A percentile compares a stretch with the other conserved stretches of the same genome.
These are phyloP conservation scores for Peromyscus attwateri DNA, from an alignment of 2,797 vertebrate species.

Conservation along the genomic window DNA sequence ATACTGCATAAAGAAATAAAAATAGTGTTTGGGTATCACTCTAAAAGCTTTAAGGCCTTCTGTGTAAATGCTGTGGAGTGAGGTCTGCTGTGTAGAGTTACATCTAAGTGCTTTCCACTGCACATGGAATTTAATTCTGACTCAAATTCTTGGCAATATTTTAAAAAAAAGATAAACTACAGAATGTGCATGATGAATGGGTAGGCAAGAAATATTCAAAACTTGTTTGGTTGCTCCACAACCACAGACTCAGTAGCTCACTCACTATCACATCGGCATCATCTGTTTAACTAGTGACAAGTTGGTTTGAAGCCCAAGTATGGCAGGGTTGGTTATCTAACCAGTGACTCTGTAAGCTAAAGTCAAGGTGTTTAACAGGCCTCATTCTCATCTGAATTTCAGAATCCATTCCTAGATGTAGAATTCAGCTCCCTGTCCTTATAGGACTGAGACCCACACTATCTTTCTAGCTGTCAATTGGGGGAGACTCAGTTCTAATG, in stretches of 20 bases:
- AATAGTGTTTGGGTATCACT: neutral
- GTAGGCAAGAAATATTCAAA: neutral
- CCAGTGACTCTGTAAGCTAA: neutral
- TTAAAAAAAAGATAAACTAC: constrained; percentile 6
- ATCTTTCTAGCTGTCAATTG: neutral
- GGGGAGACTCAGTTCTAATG: neutral
- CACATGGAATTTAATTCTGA: neutral
- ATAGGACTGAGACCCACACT: neutral
- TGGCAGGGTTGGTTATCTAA: neutral
- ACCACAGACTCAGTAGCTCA: neutral
- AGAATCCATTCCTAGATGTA: neutral
- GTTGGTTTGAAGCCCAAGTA: neutral
- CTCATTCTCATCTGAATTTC: neutral
- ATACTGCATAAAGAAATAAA: neutral
- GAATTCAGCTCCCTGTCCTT: neutral
- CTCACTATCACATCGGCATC: neutral
- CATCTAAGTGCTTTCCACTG: neutral
- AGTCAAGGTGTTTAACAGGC: neutral
- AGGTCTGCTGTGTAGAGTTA: neutral
- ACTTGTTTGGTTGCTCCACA: neutral
- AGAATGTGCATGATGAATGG: neutral
- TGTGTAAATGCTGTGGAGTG: neutral
- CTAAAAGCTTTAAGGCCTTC: neutral
- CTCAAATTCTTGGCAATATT: neutral
- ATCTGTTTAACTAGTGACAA: neutral